Percentiles rank a stretch among this genome's conserved stretches.
Conservation (phyloP, 2,113 vertebrate genomes). For the Cyprinodon brontotheroides region DNA sequence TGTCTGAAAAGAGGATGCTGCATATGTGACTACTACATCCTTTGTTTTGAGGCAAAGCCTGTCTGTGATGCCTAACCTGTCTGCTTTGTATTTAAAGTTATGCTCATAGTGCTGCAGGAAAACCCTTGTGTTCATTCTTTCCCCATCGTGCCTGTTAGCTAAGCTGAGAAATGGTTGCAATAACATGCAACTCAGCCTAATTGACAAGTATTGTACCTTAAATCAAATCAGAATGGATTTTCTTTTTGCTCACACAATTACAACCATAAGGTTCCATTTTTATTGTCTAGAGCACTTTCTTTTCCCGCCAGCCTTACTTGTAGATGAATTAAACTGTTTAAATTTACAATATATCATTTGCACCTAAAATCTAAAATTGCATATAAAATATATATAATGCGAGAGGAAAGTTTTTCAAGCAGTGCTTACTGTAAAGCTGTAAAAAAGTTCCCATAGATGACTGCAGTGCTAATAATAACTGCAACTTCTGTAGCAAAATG, state of each 20-base stretch:
- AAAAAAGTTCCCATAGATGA: conserved; percentile 33
- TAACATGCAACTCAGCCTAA: conserved; percentile 44
- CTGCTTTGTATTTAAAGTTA: conserved; percentile 1
- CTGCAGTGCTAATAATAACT: conserved; percentile 56
- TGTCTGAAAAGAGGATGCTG: conserved; percentile 35
- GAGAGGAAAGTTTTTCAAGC: conserved; percentile 15
- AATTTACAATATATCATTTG: no score
- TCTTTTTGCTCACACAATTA: conserved; percentile 50
- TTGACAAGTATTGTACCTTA: conserved; percentile 50
- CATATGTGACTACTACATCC: conserved; percentile 31
- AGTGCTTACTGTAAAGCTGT: conserved; percentile 18
- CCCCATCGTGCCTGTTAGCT: conserved; percentile 4
- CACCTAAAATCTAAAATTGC: no score
- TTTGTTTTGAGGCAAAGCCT: not conserved
- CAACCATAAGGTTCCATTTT: conserved; percentile 14
- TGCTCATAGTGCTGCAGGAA: conserved; percentile 16
- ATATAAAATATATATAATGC: not conserved
- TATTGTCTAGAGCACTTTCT: not conserved
- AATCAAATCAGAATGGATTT: conserved; percentile 57
- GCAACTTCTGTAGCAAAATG: conserved; percentile 39
- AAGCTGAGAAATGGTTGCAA: conserved; percentile 61
- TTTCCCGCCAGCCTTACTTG: conserved; percentile 10
- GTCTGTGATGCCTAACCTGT: not conserved
- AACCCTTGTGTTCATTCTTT: conserved; percentile 17
- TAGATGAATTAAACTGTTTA: not conserved